Evolutionary conservation across 2,113 vertebrate species (phyloP), one percentile per base, ranked within the genome.

Genomic region (Ascaphus truei): DNA sequence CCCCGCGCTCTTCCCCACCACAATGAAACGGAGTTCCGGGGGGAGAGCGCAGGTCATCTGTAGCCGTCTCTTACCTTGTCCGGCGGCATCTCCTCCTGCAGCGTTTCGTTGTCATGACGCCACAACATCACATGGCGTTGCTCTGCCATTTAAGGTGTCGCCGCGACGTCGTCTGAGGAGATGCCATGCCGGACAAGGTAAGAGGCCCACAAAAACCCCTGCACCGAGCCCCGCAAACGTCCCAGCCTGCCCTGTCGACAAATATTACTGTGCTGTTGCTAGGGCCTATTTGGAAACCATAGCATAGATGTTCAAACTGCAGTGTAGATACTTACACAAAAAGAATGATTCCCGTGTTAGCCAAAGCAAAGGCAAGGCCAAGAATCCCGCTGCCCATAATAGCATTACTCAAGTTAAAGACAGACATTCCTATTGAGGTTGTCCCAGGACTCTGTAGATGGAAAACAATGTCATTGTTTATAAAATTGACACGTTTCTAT

Each of bases 331-430:
- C 90, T 92, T 83, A 92, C 90, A 86, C 64, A 74, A 91, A 92
- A 57, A 90, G 85, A 1, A 91, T 67, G 72, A 92, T 90, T 75
- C 90, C 89, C 0, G 90, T 92, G 77, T 92, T 92, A 51, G 89
- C 90, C 77, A 92, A 75, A 16, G 89, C 89, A 73, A 85, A 92
- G 61, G 90, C 85, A 0, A 92, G 88, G 62, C 90, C 90, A 65
- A 92, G 76, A 76, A 92, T 91, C 36, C 90, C 90, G 75, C 89
- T 92, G 72, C 90, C 90, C 86, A 91, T 89, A 53, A 91, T 92
- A 0, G 90, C 90, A 33, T 92, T 92, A 81, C 89, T 89, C 45
- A 92, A 85, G 73, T 92, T 92, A 72, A 92, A 92, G 41, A 91
- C 86, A 0, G 88, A 92, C 87, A 90, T 90, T 36, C 86, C 82